These are phyloP conservation scores for Hybos culiciformis DNA, from an alignment of 2,888 invertebrate genomes.

Conservation along the genomic window DNA sequence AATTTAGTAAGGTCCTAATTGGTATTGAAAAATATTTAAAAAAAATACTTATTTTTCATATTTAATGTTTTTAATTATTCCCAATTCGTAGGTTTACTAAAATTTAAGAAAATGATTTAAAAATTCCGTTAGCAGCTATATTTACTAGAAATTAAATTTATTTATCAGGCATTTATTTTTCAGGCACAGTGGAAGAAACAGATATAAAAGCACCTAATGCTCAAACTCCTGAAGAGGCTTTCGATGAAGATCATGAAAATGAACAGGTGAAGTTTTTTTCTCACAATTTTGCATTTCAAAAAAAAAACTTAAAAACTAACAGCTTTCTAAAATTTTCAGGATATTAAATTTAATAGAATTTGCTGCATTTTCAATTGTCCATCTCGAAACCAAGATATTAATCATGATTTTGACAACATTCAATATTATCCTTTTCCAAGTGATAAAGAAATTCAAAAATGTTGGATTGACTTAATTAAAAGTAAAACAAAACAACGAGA, in stretches of 20 bases:
- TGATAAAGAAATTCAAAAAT: neutral
- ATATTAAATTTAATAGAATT: neutral
- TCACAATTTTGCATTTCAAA: neutral
- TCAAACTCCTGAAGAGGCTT: neutral
- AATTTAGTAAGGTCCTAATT: no score
- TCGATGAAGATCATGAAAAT: neutral
- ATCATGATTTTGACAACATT: neutral
- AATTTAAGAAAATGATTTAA: no score
- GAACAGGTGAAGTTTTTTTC: no score
- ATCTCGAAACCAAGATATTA: neutral
- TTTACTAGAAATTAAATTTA: no score
- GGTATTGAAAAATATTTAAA: no score
- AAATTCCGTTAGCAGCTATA: no score
- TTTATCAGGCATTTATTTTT: no score
- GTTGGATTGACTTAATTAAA: neutral
- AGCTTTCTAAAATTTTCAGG: neutral
- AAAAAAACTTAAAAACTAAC: neutral
- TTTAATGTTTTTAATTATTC: no score
- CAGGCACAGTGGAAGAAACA: neutral
- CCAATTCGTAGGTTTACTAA: no score
- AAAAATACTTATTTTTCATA: no score
- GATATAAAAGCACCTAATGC: neutral
- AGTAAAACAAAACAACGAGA: neutral
- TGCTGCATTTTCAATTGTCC: neutral
- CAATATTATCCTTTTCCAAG: neutral